Evolutionary conservation across 2,797 vertebrate genomes (phyloP).

Genomic region (Todus mexicanus): DNA sequence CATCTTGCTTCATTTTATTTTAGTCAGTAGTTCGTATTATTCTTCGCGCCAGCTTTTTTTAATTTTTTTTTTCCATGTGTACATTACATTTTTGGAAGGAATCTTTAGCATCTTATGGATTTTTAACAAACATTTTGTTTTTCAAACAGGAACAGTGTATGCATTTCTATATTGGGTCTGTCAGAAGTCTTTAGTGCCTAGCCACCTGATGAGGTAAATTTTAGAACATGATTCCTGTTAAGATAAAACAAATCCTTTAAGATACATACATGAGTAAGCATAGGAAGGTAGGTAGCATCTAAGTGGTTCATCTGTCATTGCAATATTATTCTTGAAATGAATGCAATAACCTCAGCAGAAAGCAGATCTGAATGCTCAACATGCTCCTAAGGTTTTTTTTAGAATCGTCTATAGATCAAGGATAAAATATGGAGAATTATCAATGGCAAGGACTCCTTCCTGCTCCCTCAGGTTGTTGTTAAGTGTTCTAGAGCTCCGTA

Average conservation of each 20-base stretch:
- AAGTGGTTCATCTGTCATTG: not conserved
- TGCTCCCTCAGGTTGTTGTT: not conserved
- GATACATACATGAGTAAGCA: not conserved
- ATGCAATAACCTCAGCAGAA: not conserved
- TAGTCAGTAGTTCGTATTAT: not conserved
- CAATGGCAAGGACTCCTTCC: not conserved
- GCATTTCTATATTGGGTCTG: not conserved
- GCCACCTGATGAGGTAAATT: not conserved
- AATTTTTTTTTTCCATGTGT: too few species aligned
- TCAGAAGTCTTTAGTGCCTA: not conserved
- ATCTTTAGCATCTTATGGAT: not conserved
- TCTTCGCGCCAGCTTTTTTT: not conserved
- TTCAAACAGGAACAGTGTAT: not conserved
- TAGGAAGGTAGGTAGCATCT: not conserved
- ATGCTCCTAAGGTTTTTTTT: not conserved
- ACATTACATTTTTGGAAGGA: not conserved
- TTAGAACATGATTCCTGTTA: not conserved
- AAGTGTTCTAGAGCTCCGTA: not conserved
- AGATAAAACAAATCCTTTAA: not conserved
- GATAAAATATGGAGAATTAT: not conserved
- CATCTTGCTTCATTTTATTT: not conserved
- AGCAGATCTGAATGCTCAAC: not conserved
- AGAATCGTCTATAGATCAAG: not conserved
- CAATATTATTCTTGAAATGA: not conserved
- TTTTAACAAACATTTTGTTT: not conserved